These are phyloP conservation scores for Lutra lutra DNA, from an alignment of 2,797 vertebrate genomes.

Conservation along the genomic window DNA sequence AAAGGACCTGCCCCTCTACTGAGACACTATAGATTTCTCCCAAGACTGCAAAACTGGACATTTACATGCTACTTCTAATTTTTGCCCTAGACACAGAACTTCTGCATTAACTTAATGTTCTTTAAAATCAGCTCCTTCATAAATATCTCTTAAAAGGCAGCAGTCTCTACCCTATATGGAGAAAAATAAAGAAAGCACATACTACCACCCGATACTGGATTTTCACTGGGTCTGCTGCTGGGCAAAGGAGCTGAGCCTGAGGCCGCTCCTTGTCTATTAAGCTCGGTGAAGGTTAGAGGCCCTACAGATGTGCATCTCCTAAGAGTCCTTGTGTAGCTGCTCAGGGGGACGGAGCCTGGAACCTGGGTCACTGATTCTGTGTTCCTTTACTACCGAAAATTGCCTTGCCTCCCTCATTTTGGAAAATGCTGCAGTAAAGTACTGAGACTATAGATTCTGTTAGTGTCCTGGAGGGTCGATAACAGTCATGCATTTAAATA, in stretches of 20 bases:
- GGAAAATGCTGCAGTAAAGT: neutral
- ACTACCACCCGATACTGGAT: neutral
- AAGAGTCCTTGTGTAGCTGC: neutral
- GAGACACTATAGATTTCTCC: neutral
- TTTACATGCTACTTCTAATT: neutral
- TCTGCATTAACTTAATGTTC: neutral
- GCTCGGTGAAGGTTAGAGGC: neutral
- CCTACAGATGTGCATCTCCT: fast-evolving
- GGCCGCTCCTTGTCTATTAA: neutral
- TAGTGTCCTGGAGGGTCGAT: neutral
- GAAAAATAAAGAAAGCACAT: neutral
- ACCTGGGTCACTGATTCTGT: neutral
- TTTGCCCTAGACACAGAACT: neutral
- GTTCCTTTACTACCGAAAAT: neutral
- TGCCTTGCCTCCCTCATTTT: neutral
- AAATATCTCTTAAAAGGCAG: slow-evolving; percentile 17
- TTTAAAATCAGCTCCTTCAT: neutral
- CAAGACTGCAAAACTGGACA: neutral
- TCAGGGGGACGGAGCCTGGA: neutral
- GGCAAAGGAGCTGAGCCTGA: neutral
- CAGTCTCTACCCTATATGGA: neutral
- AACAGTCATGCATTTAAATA: neutral
- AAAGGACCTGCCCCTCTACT: neutral
- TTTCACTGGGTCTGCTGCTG: neutral
- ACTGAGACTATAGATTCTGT: neutral